phyloP scores from a whole-genome alignment of 2,888 invertebrate species.

The Rutpela maculata region DNA sequence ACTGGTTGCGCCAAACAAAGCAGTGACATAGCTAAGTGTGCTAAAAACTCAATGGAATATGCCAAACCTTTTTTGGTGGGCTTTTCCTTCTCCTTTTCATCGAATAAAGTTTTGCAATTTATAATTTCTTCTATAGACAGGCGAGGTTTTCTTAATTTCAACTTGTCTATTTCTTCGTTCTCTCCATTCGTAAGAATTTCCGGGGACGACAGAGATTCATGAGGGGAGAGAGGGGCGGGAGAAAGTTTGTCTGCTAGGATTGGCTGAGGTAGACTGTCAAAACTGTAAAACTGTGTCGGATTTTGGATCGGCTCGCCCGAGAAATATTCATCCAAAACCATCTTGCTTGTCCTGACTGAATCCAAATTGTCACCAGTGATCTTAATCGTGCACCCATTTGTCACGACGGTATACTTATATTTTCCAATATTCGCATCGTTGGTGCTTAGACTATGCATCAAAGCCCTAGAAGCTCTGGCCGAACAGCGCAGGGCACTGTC shows the following conservation, averaged over 20 bases:
- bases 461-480: slow-evolving; percentile 77
- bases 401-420: slow-evolving; percentile 91
- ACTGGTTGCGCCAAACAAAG: slow-evolving; percentile 75
- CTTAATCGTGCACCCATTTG: slow-evolving; percentile 87
- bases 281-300: slow-evolving; percentile 71
- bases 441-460: slow-evolving; percentile 88
- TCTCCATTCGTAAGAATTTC: slow-evolving; percentile 61
- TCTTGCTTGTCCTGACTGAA: slow-evolving; percentile 91
- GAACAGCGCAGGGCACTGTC: slow-evolving; percentile 75
- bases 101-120: slow-evolving; percentile 63
- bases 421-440: slow-evolving; percentile 90
- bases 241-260: slow-evolving; percentile 63
- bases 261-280: slow-evolving; percentile 71
- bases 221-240: slow-evolving; percentile 66
- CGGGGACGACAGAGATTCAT: slow-evolving; percentile 68
- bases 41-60: slow-evolving; percentile 74
- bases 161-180: slow-evolving; percentile 49
- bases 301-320: slow-evolving; percentile 73
- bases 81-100: slow-evolving; percentile 50
- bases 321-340: slow-evolving; percentile 92
- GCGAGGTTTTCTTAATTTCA: slow-evolving; percentile 68
- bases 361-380: slow-evolving; percentile 91
- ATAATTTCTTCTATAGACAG: slow-evolving; percentile 68
- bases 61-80: slow-evolving; percentile 49
- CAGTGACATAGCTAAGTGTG: slow-evolving; percentile 76